Conservation (phyloP, 2,797 vertebrate genomes). For the Diceros bicornis region DNA sequence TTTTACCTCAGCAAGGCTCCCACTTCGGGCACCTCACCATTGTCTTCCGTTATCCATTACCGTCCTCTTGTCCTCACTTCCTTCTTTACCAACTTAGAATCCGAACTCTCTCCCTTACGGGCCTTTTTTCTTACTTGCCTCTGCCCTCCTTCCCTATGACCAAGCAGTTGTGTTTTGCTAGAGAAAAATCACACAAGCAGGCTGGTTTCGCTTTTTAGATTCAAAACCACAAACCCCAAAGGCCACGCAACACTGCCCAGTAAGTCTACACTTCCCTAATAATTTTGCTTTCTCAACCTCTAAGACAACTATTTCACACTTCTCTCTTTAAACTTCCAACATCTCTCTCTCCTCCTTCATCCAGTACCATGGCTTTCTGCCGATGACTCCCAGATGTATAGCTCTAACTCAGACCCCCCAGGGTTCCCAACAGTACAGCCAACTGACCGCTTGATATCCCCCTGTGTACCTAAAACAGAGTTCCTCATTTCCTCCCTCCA, state of each 20-base stretch:
- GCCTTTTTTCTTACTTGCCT: background rate
- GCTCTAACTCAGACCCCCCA: background rate
- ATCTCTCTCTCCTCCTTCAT: background rate
- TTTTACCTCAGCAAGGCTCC: background rate
- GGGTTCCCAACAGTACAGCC: background rate
- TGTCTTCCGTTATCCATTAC: too few relatives aligned
- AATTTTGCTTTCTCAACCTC: background rate
- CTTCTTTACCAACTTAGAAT: background rate
- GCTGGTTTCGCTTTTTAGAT: constrained; percentile 56
- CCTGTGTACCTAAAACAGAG: background rate
- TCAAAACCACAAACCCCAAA: constrained; percentile 84
- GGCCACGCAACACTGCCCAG: background rate
- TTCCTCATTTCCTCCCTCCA: background rate
- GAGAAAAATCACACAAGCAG: constrained; percentile 58
- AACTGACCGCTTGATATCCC: background rate
- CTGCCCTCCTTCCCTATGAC: background rate
- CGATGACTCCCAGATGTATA: background rate
- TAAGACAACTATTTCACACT: background rate
- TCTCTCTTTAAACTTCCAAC: background rate
- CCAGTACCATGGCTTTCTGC: background rate
- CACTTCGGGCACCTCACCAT: fast-evolving
- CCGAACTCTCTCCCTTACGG: background rate
- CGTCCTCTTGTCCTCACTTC: background rate
- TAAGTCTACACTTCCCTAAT: constrained; percentile 52
- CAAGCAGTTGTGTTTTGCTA: background rate